A percentile compares a stretch with the other conserved stretches of the same genome.
phyloP scores from a whole-genome alignment of 2,797 vertebrate species.

The Ptychadena robeensis region DNA sequence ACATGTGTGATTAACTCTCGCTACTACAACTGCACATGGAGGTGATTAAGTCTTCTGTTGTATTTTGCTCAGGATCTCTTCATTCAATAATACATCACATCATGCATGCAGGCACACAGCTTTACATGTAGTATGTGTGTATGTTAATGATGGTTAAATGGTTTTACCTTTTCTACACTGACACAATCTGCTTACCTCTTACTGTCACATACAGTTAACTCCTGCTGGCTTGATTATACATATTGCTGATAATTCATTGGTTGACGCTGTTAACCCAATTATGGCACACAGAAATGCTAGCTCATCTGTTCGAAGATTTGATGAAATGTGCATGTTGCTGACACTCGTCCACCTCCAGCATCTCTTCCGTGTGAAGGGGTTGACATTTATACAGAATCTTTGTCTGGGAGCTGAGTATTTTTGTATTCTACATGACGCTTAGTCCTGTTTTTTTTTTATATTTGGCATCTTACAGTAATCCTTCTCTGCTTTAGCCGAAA shows the following conservation, averaged over 20 bases:
- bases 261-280: neutral
- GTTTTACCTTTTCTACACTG: neutral
- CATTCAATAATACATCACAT: neutral
- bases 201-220: neutral
- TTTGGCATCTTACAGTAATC: neutral
- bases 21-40: neutral
- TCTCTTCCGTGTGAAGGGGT: neutral
- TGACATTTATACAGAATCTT: neutral
- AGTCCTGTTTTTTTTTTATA: neutral
- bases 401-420: no score
- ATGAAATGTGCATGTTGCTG: slow-evolving; percentile 8
- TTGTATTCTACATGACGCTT: neutral
- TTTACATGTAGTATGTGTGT: neutral
- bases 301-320: neutral
- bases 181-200: neutral
- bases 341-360: neutral
- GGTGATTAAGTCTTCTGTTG: neutral
- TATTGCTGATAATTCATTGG: slow-evolving; percentile 1
- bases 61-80: neutral
- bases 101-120: neutral
- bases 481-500: no score
- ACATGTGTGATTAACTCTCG: slow-evolving; percentile 4
- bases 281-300: neutral
- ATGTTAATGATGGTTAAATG: neutral
- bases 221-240: neutral